Evolutionary conservation across 2,113 vertebrate genomes (phyloP).

Genomic region (Coryphaenoides rupestris): DNA sequence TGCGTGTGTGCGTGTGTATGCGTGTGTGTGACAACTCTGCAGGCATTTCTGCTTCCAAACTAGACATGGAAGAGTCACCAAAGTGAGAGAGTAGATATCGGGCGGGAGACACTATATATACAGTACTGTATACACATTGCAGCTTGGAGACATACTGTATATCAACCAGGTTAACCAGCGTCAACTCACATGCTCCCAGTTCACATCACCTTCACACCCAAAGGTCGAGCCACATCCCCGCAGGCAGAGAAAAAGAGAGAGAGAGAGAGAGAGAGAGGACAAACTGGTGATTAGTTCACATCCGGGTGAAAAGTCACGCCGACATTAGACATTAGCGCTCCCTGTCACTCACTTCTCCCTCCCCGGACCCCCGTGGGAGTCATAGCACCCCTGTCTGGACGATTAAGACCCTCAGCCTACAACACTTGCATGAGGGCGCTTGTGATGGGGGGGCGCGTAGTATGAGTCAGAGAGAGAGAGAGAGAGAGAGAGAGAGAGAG

Average conservation of each 20-base stretch:
- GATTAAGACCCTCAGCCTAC: constrained; percentile 47
- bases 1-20: background rate
- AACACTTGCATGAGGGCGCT: constrained; percentile 24
- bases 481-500: constrained; percentile 14
- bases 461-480: constrained; percentile 52
- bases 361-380: constrained; percentile 44
- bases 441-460: constrained; percentile 26
- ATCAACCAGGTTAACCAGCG: too few relatives aligned
- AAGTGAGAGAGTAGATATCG: too few relatives aligned
- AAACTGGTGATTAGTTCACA: background rate
- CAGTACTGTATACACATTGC: too few relatives aligned
- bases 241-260: constrained; percentile 1
- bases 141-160: too few relatives aligned
- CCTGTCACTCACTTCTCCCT: too few relatives aligned
- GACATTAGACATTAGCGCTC: background rate
- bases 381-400: constrained; percentile 39
- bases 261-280: background rate
- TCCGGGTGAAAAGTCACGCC: constrained; percentile 34
- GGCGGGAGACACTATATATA: too few relatives aligned
- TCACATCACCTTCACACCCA: background rate
- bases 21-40: background rate
- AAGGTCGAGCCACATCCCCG: background rate
- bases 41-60: too few relatives aligned
- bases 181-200: background rate
- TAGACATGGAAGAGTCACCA: too few relatives aligned